Base-by-base conservation (phyloP, 2,888 invertebrate species). In the Epirrita christyi region DNA sequence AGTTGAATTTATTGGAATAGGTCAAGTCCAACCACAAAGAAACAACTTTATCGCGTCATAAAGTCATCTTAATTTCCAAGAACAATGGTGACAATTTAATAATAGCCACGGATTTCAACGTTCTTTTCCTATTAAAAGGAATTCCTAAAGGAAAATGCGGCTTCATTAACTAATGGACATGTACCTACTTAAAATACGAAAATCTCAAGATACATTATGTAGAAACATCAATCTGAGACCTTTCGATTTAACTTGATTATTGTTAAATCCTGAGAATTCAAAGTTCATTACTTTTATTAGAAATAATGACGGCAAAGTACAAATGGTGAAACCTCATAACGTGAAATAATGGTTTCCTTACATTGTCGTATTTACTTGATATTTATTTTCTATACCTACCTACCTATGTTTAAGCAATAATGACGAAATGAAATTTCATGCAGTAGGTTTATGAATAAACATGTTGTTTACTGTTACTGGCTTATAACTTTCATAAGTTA, bases 121-220 rank as follows among this genome's bases (percentile, higher is more conserved):
- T 59, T 51, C 50, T 55, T 63, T 59, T 62, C 55, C 54, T 44
- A 60, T 59, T 57, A 55, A 61, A 53, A 63, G 50, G 51, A 45
- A 58, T 57, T 56, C 55, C 56, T 53, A 60, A 64, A 66, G 58
- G 64, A 69, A 68, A 74, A 63, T 67, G 67, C 55, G 67, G 59
- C 63, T 67, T 69, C 71, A 72, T 74, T 72, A 72, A 71, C 71
- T 72, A 73, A 75, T 73, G 70, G 71, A 67, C 63, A 61, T 57
- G 64, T 66, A 57, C 62, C 66, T 62, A 60, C 62, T 66, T 62
- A 60, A 70, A 70, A 68, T 63, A 64, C 52, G 38, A 48, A 64
- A 59, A 58, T 63, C 55, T 47, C 27, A 65, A 68, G 64, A 66
- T 63, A 53, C n/a, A n/a, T n/a, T n/a, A n/a, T n/a, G n/a, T 50